phyloP scores from a whole-genome alignment of 2,888 invertebrate species.

The Phania funesta region DNA sequence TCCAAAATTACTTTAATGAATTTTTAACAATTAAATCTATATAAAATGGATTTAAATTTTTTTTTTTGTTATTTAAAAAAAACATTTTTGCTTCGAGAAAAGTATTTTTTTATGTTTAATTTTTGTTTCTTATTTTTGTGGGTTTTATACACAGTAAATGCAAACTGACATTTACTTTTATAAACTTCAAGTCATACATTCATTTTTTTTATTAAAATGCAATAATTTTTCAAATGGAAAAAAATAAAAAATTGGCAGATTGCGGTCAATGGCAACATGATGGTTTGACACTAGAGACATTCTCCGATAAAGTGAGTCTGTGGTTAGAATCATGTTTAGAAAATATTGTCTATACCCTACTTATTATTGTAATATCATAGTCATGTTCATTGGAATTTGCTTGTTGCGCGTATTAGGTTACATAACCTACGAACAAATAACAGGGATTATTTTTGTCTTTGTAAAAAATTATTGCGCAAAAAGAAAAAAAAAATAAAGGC shows the following conservation, averaged over 20 bases:
- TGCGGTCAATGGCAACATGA: constrained; percentile 67
- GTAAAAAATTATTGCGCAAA: background rate
- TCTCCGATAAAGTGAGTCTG: constrained; percentile 27
- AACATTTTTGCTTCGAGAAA: too few relatives aligned
- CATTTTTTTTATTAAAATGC: constrained; percentile 15
- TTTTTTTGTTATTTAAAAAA: background rate
- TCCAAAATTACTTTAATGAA: too few relatives aligned
- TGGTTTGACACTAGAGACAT: constrained; percentile 54
- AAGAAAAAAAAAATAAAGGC: too few relatives aligned
- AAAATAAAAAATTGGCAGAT: constrained; percentile 53
- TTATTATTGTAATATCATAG: background rate
- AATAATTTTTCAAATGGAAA: constrained; percentile 43
- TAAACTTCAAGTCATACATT: constrained; percentile 8
- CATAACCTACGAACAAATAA: too few relatives aligned
- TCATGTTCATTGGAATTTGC: background rate
- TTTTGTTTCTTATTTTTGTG: too few relatives aligned
- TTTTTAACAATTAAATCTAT: too few relatives aligned
- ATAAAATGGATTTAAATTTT: too few relatives aligned
- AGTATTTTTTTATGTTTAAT: too few relatives aligned
- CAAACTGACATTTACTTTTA: constrained; percentile 36
- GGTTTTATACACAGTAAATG: background rate
- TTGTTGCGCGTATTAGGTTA: background rate
- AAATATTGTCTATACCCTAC: constrained; percentile 25
- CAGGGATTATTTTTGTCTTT: too few relatives aligned
- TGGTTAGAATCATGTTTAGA: constrained; percentile 11